A percentile compares a stretch with the other conserved stretches of the same genome.
These are phyloP conservation scores for Drosophila watanabei DNA, from an alignment of 1,140 invertebrate genomes.

Conservation along the genomic window DNA sequence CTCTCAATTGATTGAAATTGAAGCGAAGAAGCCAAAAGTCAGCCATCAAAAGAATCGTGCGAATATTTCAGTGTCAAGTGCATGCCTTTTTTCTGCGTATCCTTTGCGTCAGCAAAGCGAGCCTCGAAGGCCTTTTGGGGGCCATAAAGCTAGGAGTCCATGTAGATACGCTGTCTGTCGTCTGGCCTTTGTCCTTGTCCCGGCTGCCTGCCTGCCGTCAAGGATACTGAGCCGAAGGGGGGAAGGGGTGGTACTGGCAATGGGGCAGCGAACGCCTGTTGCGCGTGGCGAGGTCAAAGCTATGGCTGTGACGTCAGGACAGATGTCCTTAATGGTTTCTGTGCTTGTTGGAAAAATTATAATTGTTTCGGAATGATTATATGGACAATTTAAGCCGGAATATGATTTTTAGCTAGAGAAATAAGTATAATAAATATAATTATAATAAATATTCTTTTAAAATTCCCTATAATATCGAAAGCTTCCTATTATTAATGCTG, in stretches of 20 bases:
- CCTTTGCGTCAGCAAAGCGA: conserved; percentile 42
- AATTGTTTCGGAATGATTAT: background rate
- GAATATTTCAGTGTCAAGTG: conserved; percentile 70
- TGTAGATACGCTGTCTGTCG: conserved; percentile 17
- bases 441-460: too few relatives aligned
- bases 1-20: conserved; percentile 75
- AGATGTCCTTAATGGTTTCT: background rate
- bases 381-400: background rate
- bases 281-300: conserved; percentile 24
- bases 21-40: conserved; percentile 21
- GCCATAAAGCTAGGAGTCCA: conserved; percentile 1
- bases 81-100: conserved; percentile 23
- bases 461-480: background rate
- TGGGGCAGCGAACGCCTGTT: conserved; percentile 32
- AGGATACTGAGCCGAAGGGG: conserved; percentile 14
- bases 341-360: background rate
- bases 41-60: conserved; percentile 16
- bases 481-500: background rate
- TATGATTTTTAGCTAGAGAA: background rate
- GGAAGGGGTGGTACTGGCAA: background rate
- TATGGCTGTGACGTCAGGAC: conserved; percentile 37
- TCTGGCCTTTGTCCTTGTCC: conserved; percentile 33
- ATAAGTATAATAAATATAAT: too few relatives aligned
- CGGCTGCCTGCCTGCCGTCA: conserved; percentile 19
- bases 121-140: conserved; percentile 14